phyloP scores from a whole-genome alignment of 2,797 vertebrate species.

The Centropyge bicolor region DNA sequence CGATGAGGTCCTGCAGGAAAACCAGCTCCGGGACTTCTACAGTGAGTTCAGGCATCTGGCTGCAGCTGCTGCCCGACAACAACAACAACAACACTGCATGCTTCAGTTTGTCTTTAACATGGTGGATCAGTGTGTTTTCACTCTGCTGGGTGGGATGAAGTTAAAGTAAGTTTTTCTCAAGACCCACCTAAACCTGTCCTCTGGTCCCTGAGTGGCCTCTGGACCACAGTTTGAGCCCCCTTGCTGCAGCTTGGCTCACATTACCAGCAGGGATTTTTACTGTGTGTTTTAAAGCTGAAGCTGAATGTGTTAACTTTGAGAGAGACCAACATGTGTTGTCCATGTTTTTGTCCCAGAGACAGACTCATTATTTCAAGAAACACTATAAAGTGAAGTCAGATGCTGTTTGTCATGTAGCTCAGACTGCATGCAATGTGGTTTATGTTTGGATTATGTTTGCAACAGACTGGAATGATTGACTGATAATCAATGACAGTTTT shows the following conservation, averaged over 20 bases:
- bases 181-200: constrained; percentile 1
- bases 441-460: not conserved
- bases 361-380: not conserved
- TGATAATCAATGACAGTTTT: not conserved
- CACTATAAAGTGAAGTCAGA: not conserved
- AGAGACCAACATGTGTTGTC: not conserved
- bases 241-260: constrained; percentile 25
- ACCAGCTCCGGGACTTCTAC: constrained; percentile 81
- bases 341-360: not conserved
- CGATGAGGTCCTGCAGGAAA: constrained; percentile 78
- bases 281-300: not conserved
- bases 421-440: not conserved
- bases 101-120: not conserved
- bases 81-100: not conserved
- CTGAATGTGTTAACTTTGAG: not conserved
- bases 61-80: not conserved
- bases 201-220: constrained; percentile 6
- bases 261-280: constrained; percentile 9
- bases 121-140: not conserved
- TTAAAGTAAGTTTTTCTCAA: not conserved
- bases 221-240: constrained; percentile 34
- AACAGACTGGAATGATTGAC: not conserved
- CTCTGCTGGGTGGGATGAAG: not conserved
- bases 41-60: constrained; percentile 77
- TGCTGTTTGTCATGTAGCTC: not conserved